Percentiles rank a stretch among this genome's conserved stretches.
Conservation (phyloP, 1,140 invertebrate species). For the Apolygus lucorum region DNA sequence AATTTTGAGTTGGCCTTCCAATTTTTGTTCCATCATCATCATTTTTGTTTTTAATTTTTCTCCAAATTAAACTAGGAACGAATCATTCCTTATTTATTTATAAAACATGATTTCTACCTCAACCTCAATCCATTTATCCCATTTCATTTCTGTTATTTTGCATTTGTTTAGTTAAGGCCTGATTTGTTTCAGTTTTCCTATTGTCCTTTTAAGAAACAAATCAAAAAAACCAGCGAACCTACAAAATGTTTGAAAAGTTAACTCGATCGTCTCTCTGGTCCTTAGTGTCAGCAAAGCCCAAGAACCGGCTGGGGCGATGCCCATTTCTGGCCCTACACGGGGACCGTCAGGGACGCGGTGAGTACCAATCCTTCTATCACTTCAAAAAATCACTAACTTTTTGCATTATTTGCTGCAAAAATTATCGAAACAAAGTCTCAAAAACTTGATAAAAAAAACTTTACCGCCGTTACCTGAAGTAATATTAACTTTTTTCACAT, state of each 20-base stretch:
- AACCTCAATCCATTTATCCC: too few species aligned
- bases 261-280: conserved; percentile 15
- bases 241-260: neutral
- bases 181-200: neutral
- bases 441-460: neutral
- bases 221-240: neutral
- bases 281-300: conserved; percentile 23
- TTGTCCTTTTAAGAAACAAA: neutral
- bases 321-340: conserved; percentile 18
- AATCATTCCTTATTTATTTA: too few species aligned
- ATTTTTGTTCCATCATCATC: too few species aligned
- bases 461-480: neutral
- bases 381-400: conserved; percentile 16
- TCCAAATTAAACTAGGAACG: too few species aligned
- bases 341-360: conserved; percentile 18
- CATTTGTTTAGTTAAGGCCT: neutral
- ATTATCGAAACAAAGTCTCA: neutral
- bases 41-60: too few species aligned
- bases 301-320: conserved; percentile 21
- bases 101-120: too few species aligned
- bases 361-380: conserved; percentile 16
- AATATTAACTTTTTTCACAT: too few species aligned
- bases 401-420: too few species aligned
- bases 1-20: too few species aligned
- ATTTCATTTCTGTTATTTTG: conserved; percentile 6